Evolutionary conservation across 2,113 vertebrate genomes (phyloP), one percentile per base, ranked within the genome.

Genomic region (Ramphastos sulfuratus): DNA sequence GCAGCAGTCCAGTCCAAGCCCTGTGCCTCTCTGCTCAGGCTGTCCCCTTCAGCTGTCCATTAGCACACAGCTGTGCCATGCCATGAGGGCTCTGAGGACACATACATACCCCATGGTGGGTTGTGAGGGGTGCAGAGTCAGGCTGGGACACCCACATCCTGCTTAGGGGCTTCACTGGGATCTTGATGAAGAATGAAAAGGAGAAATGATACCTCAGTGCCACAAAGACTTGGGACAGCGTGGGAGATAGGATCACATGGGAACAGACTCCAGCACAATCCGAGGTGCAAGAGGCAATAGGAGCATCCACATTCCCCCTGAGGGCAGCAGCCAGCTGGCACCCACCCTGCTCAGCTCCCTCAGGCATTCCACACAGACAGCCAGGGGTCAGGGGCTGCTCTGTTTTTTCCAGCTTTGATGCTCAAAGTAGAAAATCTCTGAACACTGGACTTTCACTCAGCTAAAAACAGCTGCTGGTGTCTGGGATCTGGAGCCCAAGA

Each of bases 401-500:
- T 21, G 48, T 56, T 96, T 95, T 95, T 76, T 93, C 93, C 79
- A 93, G 92, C 79, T 96, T 96, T 59, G n/a, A 37, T 10, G 60
- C 94, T 85, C 79, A 96, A 95, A 96, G 95, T 96, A 96, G 94
- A 96, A 96, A 95, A 90, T 77, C 85, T 96, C 93, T 95, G 95
- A 95, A 96, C 94, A 95, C 52, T 4, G 15, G 65, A 92, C 46
- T 96, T 92, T 89, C 69, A 89, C 87, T 89, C 1, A 1, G 87
- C 93, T 96, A 95, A 95, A 95, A 96, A 95, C 92, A 96, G 75
- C 72, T 6, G 0, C 87, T 2, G 27, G 93, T 16, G 89, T 78
- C 90, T 89, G 93, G 82, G 93, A 95, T 90, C 72, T 82, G 72
- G 39, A 92, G 37, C 67, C 19, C 35, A n/a, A 85, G 82, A 90